Percentiles rank a stretch among this genome's conserved stretches.
Evolutionary conservation across 2,113 vertebrate genomes (phyloP).

Genomic region (Aphyosemion australe): DNA sequence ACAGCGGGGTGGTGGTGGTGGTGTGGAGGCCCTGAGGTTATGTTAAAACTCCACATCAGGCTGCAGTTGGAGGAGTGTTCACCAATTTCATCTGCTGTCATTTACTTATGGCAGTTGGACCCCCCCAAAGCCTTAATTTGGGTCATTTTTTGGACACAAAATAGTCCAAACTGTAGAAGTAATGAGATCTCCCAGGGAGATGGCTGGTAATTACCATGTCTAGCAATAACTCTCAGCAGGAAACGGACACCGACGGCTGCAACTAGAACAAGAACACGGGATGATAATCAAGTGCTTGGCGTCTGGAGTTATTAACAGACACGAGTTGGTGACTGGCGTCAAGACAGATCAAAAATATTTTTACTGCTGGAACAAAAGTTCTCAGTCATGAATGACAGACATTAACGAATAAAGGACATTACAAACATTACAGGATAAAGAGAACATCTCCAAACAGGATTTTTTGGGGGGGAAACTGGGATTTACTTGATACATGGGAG

Average conservation of each 20-base stretch:
- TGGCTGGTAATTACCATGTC: constrained; percentile 60
- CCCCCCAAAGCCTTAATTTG: constrained; percentile 35
- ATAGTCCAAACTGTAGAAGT: constrained; percentile 55
- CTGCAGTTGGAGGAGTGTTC: constrained; percentile 9
- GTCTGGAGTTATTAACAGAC: constrained; percentile 20
- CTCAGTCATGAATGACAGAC: too few relatives aligned
- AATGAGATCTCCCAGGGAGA: constrained; percentile 66
- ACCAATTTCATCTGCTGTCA: constrained; percentile 43
- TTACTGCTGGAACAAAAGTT: too few relatives aligned
- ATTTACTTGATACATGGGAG: not conserved
- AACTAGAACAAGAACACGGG: constrained; percentile 27
- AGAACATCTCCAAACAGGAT: too few relatives aligned
- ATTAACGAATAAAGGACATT: not conserved
- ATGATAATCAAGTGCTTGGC: constrained; percentile 42
- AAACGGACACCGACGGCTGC: constrained; percentile 31
- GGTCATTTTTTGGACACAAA: constrained; percentile 35
- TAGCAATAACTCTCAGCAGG: constrained; percentile 54
- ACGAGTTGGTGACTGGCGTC: constrained; percentile 24
- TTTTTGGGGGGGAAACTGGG: not conserved
- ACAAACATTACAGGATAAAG: not conserved
- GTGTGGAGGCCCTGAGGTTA: constrained; percentile 39
- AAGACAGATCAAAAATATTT: constrained; percentile 7
- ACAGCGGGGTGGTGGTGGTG: constrained; percentile 57
- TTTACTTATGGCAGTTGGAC: constrained; percentile 35
- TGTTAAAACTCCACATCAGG: constrained; percentile 37